These are phyloP conservation scores for Meandrusa payeni DNA, from an alignment of 2,888 invertebrate genomes.

Conservation along the genomic window DNA sequence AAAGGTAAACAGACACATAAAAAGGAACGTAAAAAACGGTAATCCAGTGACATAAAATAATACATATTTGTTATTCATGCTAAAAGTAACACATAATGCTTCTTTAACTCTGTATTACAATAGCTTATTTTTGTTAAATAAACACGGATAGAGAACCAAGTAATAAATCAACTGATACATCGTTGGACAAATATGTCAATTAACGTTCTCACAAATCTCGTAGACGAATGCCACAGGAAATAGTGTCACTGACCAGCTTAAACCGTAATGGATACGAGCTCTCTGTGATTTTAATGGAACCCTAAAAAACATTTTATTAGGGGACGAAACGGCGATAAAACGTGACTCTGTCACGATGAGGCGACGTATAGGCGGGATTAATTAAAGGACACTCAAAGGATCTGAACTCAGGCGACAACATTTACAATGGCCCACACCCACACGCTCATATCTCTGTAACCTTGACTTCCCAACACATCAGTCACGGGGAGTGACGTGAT, in stretches of 20 bases:
- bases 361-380: constrained; percentile 29
- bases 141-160: too few species aligned
- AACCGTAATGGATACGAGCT: constrained; percentile 16
- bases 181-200: constrained; percentile 10
- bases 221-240: constrained; percentile 17
- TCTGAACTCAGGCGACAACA: constrained; percentile 34
- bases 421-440: constrained; percentile 27
- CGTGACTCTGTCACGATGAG: constrained; percentile 5
- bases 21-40: too few species aligned
- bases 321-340: constrained; percentile 15
- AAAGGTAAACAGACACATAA: too few species aligned
- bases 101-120: too few species aligned
- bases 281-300: constrained; percentile 17
- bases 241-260: constrained; percentile 21
- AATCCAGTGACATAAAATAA: too few species aligned
- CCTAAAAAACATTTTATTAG: constrained; percentile 20
- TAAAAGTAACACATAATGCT: too few species aligned
- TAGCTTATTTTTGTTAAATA: too few species aligned
- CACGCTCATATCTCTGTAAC: constrained; percentile 28
- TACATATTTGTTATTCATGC: too few species aligned
- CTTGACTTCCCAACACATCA: constrained; percentile 31
- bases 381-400: constrained; percentile 38
- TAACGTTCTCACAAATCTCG: constrained; percentile 3
- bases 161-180: constrained; percentile 5
- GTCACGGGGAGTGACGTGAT: constrained; percentile 13